These are phyloP conservation scores for Balaenoptera acutorostrata DNA, from an alignment of 2,113 vertebrate genomes.

Conservation along the genomic window DNA sequence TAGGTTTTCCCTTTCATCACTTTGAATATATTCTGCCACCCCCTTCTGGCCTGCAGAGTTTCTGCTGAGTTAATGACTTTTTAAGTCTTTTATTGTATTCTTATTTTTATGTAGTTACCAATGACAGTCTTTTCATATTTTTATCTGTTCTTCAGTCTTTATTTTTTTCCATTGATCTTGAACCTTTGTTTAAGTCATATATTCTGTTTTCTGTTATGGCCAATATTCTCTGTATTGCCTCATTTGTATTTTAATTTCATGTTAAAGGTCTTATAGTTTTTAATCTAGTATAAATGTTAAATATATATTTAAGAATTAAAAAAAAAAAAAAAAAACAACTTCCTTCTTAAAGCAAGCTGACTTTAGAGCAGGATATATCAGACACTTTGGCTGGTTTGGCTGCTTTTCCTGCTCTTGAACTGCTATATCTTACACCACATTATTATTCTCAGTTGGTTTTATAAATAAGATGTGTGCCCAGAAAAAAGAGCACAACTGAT, in stretches of 20 bases:
- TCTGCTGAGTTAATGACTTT: background rate
- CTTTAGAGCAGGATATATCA: background rate
- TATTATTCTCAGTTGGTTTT: background rate
- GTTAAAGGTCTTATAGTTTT: background rate
- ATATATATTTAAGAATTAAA: background rate
- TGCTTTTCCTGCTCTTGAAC: background rate
- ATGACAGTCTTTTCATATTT: background rate
- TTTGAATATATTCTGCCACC: no score
- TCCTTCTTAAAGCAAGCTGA: background rate
- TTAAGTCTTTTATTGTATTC: background rate
- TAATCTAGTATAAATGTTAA: background rate
- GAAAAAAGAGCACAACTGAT: background rate
- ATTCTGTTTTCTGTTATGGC: background rate
- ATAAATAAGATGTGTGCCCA: background rate
- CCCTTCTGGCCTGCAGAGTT: no score
- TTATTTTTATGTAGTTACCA: background rate
- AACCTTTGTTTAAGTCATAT: background rate
- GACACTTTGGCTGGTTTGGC: background rate
- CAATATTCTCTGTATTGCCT: background rate
- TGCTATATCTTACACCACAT: background rate
- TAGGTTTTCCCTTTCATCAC: no score
- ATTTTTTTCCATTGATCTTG: background rate
- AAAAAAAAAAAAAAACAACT: background rate
- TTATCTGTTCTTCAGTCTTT: background rate
- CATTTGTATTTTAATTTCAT: background rate